Evolutionary conservation across 2,888 invertebrate genomes (phyloP).

Genomic region (Megamerina dolium): DNA sequence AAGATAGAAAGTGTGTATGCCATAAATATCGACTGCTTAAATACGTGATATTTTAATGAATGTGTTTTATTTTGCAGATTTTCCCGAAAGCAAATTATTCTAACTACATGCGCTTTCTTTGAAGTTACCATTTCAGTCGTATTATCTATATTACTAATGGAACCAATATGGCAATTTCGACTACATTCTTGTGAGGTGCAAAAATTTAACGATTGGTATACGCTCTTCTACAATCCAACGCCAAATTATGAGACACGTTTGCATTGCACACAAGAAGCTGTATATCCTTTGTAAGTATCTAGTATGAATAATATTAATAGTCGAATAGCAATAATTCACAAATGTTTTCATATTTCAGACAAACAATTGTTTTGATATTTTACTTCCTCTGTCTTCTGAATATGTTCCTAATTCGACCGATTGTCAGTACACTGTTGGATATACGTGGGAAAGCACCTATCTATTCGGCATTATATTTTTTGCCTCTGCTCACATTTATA

Average conservation of each 20-base stretch:
- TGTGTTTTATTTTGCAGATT: constrained; percentile 48
- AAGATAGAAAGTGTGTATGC: constrained; percentile 59
- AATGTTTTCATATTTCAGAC: constrained; percentile 56
- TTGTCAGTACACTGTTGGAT: constrained; percentile 63
- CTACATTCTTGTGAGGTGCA: constrained; percentile 74
- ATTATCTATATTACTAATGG: constrained; percentile 70
- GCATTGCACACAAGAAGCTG: constrained; percentile 96
- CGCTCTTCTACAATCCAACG: constrained; percentile 86
- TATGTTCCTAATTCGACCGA: constrained; percentile 73
- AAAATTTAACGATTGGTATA: constrained; percentile 93
- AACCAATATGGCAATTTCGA: constrained; percentile 72
- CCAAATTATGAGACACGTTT: constrained; percentile 84
- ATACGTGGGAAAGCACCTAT: constrained; percentile 72
- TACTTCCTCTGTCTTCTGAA: constrained; percentile 75
- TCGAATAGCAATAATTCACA: not conserved
- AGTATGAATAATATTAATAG: not conserved
- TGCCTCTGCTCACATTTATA: constrained; percentile 77
- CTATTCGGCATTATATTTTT: constrained; percentile 90
- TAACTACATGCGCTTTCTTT: constrained; percentile 76
- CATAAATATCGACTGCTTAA: not conserved
- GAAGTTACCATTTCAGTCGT: constrained; percentile 74
- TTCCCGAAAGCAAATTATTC: constrained; percentile 65
- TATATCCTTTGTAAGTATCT: constrained; percentile 84
- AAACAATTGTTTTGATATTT: constrained; percentile 86
- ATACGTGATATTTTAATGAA: not conserved